Conservation (phyloP, 2,888 invertebrate genomes). For the Brachylomia viminalis region DNA sequence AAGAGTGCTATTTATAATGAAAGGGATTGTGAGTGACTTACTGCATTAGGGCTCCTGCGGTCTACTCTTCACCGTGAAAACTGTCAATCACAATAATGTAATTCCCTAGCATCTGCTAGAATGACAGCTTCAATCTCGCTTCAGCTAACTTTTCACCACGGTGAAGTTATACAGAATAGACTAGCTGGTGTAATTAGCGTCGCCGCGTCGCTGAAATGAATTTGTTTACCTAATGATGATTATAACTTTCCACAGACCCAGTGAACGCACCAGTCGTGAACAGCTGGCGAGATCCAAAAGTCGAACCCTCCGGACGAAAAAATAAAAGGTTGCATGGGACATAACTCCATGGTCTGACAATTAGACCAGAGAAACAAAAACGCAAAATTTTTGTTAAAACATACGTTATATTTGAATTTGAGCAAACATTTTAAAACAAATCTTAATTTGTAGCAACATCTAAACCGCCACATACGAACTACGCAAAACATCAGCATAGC, state of each 20-base stretch:
- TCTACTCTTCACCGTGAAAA: too few species aligned
- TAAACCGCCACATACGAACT: neutral
- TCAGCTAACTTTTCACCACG: neutral
- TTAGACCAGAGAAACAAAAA: neutral
- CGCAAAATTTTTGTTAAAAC: conserved; percentile 1
- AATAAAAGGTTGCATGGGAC: neutral
- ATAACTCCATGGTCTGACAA: neutral
- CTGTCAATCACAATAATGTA: too few species aligned
- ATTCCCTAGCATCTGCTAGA: neutral
- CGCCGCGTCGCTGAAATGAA: too few species aligned
- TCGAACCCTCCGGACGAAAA: neutral
- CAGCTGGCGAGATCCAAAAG: conserved; percentile 8
- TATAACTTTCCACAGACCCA: conserved; percentile 8
- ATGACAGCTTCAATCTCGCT: neutral
- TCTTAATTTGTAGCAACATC: neutral
- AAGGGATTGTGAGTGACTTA: too few species aligned
- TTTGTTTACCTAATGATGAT: neutral
- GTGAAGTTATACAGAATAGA: too few species aligned
- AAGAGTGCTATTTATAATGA: too few species aligned
- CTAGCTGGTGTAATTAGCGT: too few species aligned
- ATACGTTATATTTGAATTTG: conserved; percentile 16
- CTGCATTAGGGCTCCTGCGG: too few species aligned
- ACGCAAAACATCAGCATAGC: neutral
- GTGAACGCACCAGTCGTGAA: neutral
- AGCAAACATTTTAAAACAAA: conserved; percentile 1